These are phyloP conservation scores for Catharus bicknelli DNA, from an alignment of 2,113 vertebrate genomes.

Conservation along the genomic window DNA sequence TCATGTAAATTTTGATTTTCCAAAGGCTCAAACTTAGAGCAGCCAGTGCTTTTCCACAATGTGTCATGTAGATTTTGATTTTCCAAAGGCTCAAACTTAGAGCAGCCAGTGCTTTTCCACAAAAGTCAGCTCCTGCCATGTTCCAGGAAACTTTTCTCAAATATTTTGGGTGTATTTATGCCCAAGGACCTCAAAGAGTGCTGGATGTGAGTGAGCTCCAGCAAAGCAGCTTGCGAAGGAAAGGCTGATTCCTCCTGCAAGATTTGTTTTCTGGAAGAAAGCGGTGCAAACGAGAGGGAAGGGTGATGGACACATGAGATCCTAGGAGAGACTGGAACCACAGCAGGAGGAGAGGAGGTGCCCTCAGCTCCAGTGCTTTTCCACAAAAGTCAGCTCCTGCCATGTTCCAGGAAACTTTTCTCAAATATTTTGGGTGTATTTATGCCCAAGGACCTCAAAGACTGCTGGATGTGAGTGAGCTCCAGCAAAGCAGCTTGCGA, in stretches of 20 bases:
- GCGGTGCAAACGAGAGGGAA: accelerated
- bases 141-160: neutral
- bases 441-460: neutral
- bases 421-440: neutral
- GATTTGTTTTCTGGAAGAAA: neutral
- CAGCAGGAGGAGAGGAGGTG: neutral
- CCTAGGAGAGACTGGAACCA: neutral
- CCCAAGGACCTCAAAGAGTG: neutral
- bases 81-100: neutral
- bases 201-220: neutral
- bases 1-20: neutral
- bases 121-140: neutral
- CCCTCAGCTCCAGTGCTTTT: neutral
- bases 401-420: neutral
- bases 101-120: neutral
- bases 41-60: neutral
- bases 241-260: neutral
- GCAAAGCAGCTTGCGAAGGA: neutral
- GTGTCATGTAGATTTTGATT: neutral
- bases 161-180: neutral
- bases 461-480: neutral
- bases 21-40: neutral
- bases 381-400: neutral
- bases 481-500: neutral
- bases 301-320: neutral